Evolutionary conservation across 2,797 vertebrate genomes (phyloP).

Genomic region (Sternarchorhynchus goeldii): DNA sequence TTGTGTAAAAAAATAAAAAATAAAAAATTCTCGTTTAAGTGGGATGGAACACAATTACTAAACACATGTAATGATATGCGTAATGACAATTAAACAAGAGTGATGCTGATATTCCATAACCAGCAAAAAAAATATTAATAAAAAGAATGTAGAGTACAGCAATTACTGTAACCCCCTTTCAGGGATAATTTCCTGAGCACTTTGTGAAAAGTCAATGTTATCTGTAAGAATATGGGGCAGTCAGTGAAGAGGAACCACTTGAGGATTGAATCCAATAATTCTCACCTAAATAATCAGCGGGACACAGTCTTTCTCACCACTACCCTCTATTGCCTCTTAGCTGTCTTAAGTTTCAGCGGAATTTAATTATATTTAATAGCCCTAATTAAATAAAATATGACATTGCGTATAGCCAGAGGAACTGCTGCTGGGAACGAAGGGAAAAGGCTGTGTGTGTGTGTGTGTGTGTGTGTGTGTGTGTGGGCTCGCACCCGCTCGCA

Average conservation of each 20-base stretch:
- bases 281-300: constrained; percentile 57
- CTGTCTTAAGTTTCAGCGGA: constrained; percentile 57
- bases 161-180: constrained; percentile 41
- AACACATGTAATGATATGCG: background rate
- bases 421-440: constrained; percentile 44
- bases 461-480: constrained; percentile 26
- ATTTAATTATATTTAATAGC: constrained; percentile 62
- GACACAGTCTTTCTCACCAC: constrained; percentile 42
- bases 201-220: constrained; percentile 55
- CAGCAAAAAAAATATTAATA: constrained; percentile 46
- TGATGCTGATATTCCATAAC: constrained; percentile 46
- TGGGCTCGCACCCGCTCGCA: background rate
- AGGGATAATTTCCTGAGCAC: constrained; percentile 36
- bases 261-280: constrained; percentile 57
- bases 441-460: constrained; percentile 22
- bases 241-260: constrained; percentile 55
- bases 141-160: constrained; percentile 34
- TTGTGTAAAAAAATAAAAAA: constrained; percentile 34
- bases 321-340: constrained; percentile 53
- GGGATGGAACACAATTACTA: background rate
- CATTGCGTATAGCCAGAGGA: constrained; percentile 54
- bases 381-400: constrained; percentile 65
- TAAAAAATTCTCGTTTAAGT: constrained; percentile 17
- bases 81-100: constrained; percentile 40
- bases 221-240: constrained; percentile 54